A percentile compares a stretch with the other conserved stretches of the same genome.
These are phyloP conservation scores for Malurus elegans DNA, from an alignment of 2,113 vertebrate genomes.

Conservation along the genomic window DNA sequence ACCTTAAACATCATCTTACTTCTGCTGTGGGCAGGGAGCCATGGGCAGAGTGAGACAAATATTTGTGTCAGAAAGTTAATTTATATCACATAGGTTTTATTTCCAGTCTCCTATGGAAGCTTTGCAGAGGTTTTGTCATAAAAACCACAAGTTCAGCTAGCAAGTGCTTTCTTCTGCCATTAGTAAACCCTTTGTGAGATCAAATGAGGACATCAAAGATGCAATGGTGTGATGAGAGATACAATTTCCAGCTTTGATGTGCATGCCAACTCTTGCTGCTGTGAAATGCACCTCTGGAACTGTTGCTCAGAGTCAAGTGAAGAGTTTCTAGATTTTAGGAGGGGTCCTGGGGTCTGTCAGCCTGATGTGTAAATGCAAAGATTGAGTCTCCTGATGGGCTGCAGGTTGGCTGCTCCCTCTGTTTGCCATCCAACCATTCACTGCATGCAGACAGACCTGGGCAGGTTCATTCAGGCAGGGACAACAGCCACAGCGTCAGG, in stretches of 20 bases:
- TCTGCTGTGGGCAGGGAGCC: background rate
- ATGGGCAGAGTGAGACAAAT: background rate
- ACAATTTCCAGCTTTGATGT: background rate
- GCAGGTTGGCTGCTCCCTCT: background rate
- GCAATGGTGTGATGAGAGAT: background rate
- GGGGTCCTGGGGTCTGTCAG: background rate
- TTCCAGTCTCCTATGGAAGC: background rate
- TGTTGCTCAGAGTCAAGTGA: background rate
- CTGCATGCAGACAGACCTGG: background rate
- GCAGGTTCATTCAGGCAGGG: background rate
- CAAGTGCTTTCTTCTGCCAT: background rate
- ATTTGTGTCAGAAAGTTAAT: background rate
- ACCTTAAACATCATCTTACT: background rate
- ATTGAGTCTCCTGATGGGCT: background rate
- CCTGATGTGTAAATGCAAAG: background rate
- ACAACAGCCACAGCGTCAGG: rapidly evolving
- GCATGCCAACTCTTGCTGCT: background rate
- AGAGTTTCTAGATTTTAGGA: background rate
- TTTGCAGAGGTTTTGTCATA: background rate
- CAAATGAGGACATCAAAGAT: background rate
- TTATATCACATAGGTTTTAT: background rate
- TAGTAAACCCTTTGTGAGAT: background rate
- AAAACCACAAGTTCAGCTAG: background rate
- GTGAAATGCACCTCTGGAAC: background rate
- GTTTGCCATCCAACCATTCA: background rate